Evolutionary conservation across 1,140 invertebrate species (phyloP), one percentile per base, ranked within the genome.

Genomic region (Rhagoletis pomonella): DNA sequence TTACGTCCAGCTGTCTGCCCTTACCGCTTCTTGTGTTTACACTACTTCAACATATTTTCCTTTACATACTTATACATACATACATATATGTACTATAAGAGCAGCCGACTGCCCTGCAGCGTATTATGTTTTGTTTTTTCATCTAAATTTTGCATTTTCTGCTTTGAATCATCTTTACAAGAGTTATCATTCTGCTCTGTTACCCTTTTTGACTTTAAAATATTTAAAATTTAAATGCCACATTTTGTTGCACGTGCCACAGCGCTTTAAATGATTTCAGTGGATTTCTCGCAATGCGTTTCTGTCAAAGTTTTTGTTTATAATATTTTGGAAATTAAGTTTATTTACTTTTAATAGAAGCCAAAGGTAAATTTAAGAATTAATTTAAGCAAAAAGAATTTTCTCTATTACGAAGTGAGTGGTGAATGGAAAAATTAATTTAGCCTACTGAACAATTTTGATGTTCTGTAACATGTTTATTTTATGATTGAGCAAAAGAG

Each of bases 131-230:
- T 81, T 81, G 47, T 81, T 81, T 81, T 81, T 19, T 17, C 29
- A 55, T 7, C 10, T 47, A 81, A 55, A 81, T n/a, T 81, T 81
- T 81, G n/a, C 47, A 58, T 81, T 55, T 81, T 81, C n/a, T n/a
- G 55, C 47, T 19, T 3, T 9, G 73, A 58, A 55, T 67, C 73
- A n/a, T 50, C 17, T 81, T 55, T n/a, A 29, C 64, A 67, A 39
- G n/a, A 67, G 64, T 55, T 81, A 2, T 67, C 10, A 81, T 55
- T 81, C 47, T 81, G n/a, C 0, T 7, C 47, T 58, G 47, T 14
- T 42, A 29, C n/a, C n/a, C 47, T 10, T 55, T 58, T 81, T 9
- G 5, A 1, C 50, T 14, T 14, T 14, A 14, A 4, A 14, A 62
- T 17, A 44, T 55, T 55, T 55, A 58, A 81, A 50, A 50, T 81